These are phyloP conservation scores for Entomyzon cyanotis DNA, from an alignment of 2,113 vertebrate species.

Conservation along the genomic window DNA sequence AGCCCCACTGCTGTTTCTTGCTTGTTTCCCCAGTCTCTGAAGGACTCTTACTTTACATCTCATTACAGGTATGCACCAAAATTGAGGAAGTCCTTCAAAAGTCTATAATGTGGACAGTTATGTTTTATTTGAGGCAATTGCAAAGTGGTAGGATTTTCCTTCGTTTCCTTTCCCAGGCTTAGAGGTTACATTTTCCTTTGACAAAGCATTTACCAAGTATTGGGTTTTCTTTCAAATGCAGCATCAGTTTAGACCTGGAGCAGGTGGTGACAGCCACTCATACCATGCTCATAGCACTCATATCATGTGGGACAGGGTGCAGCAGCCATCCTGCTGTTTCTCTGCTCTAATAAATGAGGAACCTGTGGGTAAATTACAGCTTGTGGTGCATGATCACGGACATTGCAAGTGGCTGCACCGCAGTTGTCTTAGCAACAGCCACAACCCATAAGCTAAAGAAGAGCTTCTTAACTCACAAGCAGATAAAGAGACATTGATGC, in stretches of 20 bases:
- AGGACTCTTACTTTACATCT: neutral
- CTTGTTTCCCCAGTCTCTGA: neutral
- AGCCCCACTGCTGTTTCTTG: neutral
- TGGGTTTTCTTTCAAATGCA: neutral
- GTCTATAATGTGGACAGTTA: neutral
- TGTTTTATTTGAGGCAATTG: neutral
- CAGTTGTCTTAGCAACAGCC: constrained; percentile 68
- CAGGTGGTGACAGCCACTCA: neutral
- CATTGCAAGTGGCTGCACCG: neutral
- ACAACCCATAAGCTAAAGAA: constrained; percentile 11
- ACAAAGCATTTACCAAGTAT: neutral
- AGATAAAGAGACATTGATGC: neutral
- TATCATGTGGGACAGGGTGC: neutral
- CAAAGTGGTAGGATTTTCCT: neutral
- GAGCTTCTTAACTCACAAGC: neutral
- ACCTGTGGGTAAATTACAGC: constrained; percentile 42
- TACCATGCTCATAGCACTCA: rapidly evolving
- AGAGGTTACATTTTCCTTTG: neutral
- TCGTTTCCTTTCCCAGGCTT: neutral
- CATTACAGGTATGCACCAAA: neutral
- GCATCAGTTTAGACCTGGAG: neutral
- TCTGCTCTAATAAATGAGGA: neutral
- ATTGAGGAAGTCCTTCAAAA: neutral
- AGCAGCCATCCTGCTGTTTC: neutral
- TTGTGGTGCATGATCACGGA: constrained; percentile 23